Evolutionary conservation across 2,113 vertebrate genomes (phyloP).

Genomic region (Empidonax alnorum): DNA sequence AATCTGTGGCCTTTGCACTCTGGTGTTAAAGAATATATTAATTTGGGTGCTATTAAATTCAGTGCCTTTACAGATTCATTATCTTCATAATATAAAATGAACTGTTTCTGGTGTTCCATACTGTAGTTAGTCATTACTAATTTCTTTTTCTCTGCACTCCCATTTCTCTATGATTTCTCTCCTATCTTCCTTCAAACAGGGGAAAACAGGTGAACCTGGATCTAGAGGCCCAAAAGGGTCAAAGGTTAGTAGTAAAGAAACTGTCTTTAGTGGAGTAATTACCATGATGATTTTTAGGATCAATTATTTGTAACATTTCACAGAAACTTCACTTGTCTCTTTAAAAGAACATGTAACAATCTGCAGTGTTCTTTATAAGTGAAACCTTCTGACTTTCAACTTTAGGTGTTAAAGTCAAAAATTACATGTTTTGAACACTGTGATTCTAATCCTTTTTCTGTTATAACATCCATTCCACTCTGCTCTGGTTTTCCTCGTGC

Average conservation of each 20-base stretch:
- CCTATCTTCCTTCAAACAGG: conserved; percentile 76
- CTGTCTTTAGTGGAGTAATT: neutral
- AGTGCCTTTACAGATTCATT: neutral
- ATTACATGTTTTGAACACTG: neutral
- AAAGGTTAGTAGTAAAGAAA: conserved; percentile 85
- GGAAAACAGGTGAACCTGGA: conserved; percentile 91
- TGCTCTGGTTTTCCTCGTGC: neutral
- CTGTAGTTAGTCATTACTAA: conserved; percentile 48
- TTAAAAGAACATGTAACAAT: neutral
- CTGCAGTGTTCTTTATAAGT: neutral
- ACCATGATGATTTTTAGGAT: neutral
- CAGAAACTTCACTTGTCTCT: neutral
- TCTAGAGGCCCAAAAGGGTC: conserved; percentile 90
- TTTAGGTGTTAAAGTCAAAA: neutral
- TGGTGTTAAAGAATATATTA: neutral
- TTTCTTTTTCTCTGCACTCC: conserved; percentile 50
- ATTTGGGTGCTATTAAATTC: neutral
- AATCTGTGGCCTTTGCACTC: neutral
- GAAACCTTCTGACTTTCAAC: neutral
- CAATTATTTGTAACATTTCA: neutral
- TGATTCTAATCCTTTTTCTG: neutral
- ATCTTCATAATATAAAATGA: neutral
- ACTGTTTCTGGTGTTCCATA: conserved; percentile 26
- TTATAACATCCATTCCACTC: neutral
- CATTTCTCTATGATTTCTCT: conserved; percentile 54